Evolutionary conservation across 2,888 invertebrate genomes (phyloP).

Genomic region (Drosophila limbata): DNA sequence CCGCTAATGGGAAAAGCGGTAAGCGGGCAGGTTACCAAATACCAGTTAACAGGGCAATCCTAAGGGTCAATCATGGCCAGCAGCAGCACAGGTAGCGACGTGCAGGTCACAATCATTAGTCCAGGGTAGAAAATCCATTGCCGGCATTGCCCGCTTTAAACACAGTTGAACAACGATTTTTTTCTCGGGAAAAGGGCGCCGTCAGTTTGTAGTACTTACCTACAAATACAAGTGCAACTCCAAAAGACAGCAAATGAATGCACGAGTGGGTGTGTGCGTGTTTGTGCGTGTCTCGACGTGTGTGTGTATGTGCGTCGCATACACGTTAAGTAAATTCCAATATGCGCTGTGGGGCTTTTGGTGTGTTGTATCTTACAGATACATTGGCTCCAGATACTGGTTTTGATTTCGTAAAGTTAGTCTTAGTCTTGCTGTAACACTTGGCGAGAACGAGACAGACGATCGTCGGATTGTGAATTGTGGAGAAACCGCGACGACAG

Average conservation of each 20-base stretch:
- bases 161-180: constrained; percentile 15
- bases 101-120: constrained; percentile 66
- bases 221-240: constrained; percentile 50
- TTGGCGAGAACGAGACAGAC: constrained; percentile 23
- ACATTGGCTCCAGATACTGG: constrained; percentile 77
- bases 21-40: constrained; percentile 16
- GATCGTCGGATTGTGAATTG: constrained; percentile 1
- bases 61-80: constrained; percentile 19
- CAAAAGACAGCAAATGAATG: constrained; percentile 57
- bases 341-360: constrained; percentile 65
- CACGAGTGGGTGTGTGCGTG: constrained; percentile 4
- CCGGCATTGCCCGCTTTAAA: neutral
- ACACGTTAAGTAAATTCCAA: constrained; percentile 77
- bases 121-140: constrained; percentile 60
- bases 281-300: constrained; percentile 15
- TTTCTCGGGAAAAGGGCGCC: constrained; percentile 52
- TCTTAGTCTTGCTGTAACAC: constrained; percentile 35
- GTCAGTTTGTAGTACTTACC: constrained; percentile 48
- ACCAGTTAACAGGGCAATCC: neutral
- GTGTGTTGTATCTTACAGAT: constrained; percentile 74
- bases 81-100: constrained; percentile 59
- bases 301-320: constrained; percentile 61
- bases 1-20: constrained; percentile 52
- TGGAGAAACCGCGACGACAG: constrained; percentile 36
- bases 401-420: constrained; percentile 68